Base-by-base conservation (phyloP, 2,888 invertebrate genomes). In the Rhopalosiphum nymphaeae region DNA sequence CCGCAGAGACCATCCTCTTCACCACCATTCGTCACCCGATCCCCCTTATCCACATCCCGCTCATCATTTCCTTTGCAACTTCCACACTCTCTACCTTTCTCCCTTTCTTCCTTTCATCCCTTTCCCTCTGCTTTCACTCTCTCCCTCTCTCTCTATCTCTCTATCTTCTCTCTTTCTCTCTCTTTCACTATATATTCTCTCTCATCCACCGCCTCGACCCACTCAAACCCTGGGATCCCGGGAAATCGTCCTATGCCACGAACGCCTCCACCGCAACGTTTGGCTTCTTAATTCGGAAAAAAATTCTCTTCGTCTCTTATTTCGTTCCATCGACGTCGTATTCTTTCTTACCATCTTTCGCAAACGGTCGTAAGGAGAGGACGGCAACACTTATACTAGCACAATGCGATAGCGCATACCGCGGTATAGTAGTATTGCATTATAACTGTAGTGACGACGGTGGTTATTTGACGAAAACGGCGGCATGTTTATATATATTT, bases 281-380 rank as follows among this genome's bases (percentile, higher is more conserved):
- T 57, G 44, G 57, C n/a, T 57, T 92, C 88, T 89, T 53, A 53
- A 53, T 26, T 92, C 25, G 53, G 67, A 89, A 67, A 92, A 92
- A 92, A 86, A 53, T 25, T 78, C 78, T 78, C 78, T 78, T 7
- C 42, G 25, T 53, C 42, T 56, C 56, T 42, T 49, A 42, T 29
- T 53, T n/a, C 25, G 29, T n/a, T 11, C 36, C 90, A 29, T 89
- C 44, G 44, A 78, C 78, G 36, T 36, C 78, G 78, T 78, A 21
- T 78, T 36, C 36, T 36, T 78, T 78, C 36, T 78, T 36, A 2
- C 9, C 36, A 78, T 78, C 13, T 78, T 78, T 78, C 78, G 36
- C 36, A 36, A 78, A 78, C 36, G 16, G 78, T 78, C 21, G 78
- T 0, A 9, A 10, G 36, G 36, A 78, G 2, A 78, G 21, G 36